Conservation (phyloP, 2,888 invertebrate genomes). For the Mythimna albipuncta region DNA sequence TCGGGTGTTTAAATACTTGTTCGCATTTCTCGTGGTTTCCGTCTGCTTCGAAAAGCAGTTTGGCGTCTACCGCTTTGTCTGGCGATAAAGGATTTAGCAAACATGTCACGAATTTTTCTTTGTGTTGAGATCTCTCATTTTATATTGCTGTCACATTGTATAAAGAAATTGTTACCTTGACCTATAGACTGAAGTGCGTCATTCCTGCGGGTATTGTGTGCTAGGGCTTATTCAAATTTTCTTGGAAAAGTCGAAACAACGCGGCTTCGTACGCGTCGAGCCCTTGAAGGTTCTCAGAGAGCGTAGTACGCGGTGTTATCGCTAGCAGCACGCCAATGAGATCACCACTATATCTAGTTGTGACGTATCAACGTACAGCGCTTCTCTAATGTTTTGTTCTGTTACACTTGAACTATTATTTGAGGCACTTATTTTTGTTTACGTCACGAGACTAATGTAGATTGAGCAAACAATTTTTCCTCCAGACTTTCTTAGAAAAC, state of each 20-base stretch:
- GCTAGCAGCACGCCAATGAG: slow-evolving; percentile 77
- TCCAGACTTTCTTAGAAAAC: slow-evolving; percentile 15
- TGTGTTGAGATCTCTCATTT: slow-evolving; percentile 43
- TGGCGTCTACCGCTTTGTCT: slow-evolving; percentile 27
- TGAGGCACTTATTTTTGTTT: slow-evolving; percentile 46
- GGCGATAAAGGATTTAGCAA: slow-evolving; percentile 30
- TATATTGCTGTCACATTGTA: slow-evolving; percentile 46
- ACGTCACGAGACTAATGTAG: slow-evolving; percentile 26
- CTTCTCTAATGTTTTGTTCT: slow-evolving; percentile 69
- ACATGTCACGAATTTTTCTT: slow-evolving; percentile 41
- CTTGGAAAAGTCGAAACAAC: slow-evolving; percentile 49
- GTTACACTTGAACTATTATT: slow-evolving; percentile 62
- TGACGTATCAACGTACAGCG: slow-evolving; percentile 79
- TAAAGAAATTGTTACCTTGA: slow-evolving; percentile 62
- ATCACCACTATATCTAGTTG: slow-evolving; percentile 88
- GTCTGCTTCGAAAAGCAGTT: slow-evolving; percentile 3
- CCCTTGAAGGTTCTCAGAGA: slow-evolving; percentile 69
- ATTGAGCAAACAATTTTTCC: slow-evolving; percentile 26
- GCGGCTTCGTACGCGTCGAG: slow-evolving; percentile 53
- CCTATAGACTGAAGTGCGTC: slow-evolving; percentile 51
- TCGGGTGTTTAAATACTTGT: slow-evolving; percentile 54
- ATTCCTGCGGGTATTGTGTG: slow-evolving; percentile 43
- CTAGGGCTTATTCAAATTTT: slow-evolving; percentile 49
- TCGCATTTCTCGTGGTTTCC: slow-evolving; percentile 49
- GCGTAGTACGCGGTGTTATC: slow-evolving; percentile 71